Base-by-base conservation (phyloP, 2,113 vertebrate genomes). In the Lichenostomus cassidix region DNA sequence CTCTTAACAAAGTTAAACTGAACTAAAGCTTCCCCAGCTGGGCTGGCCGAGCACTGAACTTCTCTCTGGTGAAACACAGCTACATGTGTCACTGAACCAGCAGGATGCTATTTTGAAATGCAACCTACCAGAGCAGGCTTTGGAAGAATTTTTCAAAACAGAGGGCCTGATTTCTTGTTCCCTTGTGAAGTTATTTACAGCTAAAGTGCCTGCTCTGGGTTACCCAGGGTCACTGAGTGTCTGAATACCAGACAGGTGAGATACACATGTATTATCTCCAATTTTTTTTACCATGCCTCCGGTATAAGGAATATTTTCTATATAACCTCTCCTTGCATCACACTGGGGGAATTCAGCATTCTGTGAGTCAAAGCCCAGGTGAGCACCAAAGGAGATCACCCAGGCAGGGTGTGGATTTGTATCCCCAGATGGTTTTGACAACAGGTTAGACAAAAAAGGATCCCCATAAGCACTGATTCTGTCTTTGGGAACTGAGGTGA, bases 221-320 rank as follows among this genome's bases (percentile, higher is more conserved):
- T 84, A 94, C 47, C 55, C 41, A 10, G 87, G 94, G 94, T 97
- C 94, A 84, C 53, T 16, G 28, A 20, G 53, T 64, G 92, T 94
- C 94, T 92, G 88, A 96, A 96, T 95, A 89, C 90, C 95, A 96
- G 95, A 93, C 95, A 96, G 94, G 92, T 94, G 95, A 94, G 88
- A 58, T 83, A 94, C 14, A 23, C 17, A 5, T 4, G 50, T 64
- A 78, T 65, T 93, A 90, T 70, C 79, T 88, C 35, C 8, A 9
- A 4, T 11, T 41, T 83, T 90, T 88, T 89, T 81, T 52, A 73
- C 65, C 5, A 2, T 89, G 18, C 37, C 12, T 86, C 60, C 88
- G 2, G 0, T 95, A 67, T 83, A 88, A 96, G 89, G 82, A 63
- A 9, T 83, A 93, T 94, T 96, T 92, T 93, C 50, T 94, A 77